These are phyloP conservation scores for Pterocles gutturalis DNA, from an alignment of 2,113 vertebrate species.

Conservation along the genomic window DNA sequence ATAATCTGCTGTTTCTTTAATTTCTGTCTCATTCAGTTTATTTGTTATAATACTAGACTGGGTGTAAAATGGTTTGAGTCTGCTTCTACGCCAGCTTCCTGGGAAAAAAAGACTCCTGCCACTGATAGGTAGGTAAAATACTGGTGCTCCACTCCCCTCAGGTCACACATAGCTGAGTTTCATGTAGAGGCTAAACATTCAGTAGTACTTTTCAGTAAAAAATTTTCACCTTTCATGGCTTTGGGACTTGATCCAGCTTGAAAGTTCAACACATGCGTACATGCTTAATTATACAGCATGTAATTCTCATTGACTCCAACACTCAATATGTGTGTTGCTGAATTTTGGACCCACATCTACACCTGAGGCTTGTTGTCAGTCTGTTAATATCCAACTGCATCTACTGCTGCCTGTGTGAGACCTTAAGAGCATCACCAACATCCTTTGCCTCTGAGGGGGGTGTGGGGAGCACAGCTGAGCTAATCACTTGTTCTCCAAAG, in stretches of 20 bases:
- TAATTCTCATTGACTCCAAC: not conserved
- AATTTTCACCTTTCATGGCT: not conserved
- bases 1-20: not conserved
- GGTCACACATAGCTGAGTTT: not conserved
- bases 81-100: not conserved
- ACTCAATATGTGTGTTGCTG: not conserved
- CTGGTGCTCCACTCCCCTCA: not conserved
- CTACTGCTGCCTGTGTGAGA: not conserved
- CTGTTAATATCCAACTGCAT: not conserved
- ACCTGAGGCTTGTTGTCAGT: not conserved
- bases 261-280: not conserved
- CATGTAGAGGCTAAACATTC: not conserved
- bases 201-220: not conserved
- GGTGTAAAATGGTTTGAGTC: not conserved
- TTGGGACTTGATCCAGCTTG: not conserved
- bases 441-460: not conserved
- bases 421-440: not conserved
- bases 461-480: not conserved
- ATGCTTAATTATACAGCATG: not conserved
- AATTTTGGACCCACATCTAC: not conserved
- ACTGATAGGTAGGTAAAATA: not conserved
- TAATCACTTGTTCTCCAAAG: slow-evolving; percentile 50
- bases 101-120: not conserved
- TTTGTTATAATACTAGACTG: not conserved
- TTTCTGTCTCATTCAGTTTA: not conserved